phyloP scores from a whole-genome alignment of 2,888 invertebrate species.

The Atrina japonica region DNA sequence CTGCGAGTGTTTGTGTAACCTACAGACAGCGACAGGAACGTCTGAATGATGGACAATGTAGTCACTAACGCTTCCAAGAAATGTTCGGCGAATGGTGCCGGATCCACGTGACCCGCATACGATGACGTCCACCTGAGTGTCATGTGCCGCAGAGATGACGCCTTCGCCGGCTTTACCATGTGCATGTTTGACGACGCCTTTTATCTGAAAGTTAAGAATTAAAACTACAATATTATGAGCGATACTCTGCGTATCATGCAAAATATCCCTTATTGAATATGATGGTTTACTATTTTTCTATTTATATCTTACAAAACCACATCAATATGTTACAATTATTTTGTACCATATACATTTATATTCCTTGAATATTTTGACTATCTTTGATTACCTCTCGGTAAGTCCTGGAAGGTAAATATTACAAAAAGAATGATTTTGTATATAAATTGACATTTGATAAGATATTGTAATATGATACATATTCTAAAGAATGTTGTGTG shows the following conservation, averaged over 20 bases:
- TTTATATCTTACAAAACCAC: neutral
- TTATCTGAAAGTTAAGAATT: constrained; percentile 42
- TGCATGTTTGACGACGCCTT: constrained; percentile 61
- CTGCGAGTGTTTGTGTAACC: constrained; percentile 50
- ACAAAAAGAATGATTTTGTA: no score
- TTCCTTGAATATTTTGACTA: no score
- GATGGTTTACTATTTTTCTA: neutral
- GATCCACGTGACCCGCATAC: constrained; percentile 62
- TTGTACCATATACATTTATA: no score
- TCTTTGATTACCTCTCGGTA: no score
- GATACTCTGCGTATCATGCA: no score
- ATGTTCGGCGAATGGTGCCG: constrained; percentile 60
- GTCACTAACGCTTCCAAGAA: constrained; percentile 63
- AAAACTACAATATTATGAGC: no score
- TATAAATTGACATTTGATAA: no score
- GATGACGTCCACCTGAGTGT: constrained; percentile 51
- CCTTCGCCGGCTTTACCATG: constrained; percentile 59
- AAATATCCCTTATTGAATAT: no score
- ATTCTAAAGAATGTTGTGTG: no score
- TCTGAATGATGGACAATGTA: constrained; percentile 64
- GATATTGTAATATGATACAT: no score
- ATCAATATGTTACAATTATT: no score
- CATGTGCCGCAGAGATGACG: constrained; percentile 53
- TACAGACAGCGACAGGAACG: constrained; percentile 60
- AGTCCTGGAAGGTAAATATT: no score